Evolutionary conservation across 64 coral and sea anemone genomes (phyloP), one percentile per base, ranked within the genome.

Genomic region (Porites australiensis): DNA sequence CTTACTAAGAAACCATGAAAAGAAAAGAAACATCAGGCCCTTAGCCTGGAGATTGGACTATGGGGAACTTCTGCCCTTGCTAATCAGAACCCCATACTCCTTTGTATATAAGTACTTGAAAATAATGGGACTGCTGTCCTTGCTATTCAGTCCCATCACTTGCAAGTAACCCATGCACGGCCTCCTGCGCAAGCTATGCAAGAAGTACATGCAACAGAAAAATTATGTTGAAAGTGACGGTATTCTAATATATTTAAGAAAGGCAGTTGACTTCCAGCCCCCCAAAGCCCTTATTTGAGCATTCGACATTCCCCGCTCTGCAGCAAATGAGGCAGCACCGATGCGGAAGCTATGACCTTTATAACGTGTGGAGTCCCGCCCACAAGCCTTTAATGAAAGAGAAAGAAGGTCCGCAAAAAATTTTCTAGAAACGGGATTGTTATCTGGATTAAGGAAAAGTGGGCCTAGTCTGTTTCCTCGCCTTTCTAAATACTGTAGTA

Each of bases 261-360:
- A 90, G 0, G 88, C 76, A 79, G 70, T 90, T 3, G 75, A 90
- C 77, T 90, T 90, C 88, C 88, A 90, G 3, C 88, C 27, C 20
- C 88, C 88, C 16, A 90, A 54, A 68, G 51, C 77, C 14, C 88
- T 70, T 54, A 79, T 90, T 54, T 90, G 75, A 50, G 88, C 55
- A 68, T 90, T 75, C 62, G 88, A 90, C 64, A 90, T 79, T 57
- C 75, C 88, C 88, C 65, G 49, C 50, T 75, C 87, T 77, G 87
- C 70, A 76, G 87, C 71, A 77, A 75, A 54, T 75, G 71, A 89
- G 27, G 87, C 87, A 89, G 87, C 87, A 58, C 72, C 70, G 57
- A 89, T 89, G 51, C 87, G 72, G 59, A 89, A 76, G 49, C 87
- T 89, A 65, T 63, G 87, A 12, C 87, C 87, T 61, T 89, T 89